These are phyloP conservation scores for Acanthosepion pharaonis DNA, from an alignment of 2,888 invertebrate genomes.

Conservation along the genomic window DNA sequence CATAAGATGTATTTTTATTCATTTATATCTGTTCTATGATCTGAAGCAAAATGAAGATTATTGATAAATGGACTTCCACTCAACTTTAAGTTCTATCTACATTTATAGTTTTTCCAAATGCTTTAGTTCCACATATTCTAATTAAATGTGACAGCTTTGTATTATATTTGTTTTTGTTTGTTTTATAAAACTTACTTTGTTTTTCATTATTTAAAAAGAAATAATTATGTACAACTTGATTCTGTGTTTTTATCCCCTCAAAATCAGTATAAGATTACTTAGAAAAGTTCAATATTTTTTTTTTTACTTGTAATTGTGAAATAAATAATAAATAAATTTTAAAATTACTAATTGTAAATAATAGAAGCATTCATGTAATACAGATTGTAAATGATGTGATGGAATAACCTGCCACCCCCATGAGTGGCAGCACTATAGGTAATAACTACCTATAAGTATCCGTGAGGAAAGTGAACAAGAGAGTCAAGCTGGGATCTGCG, in stretches of 20 bases:
- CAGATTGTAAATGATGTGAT: neutral
- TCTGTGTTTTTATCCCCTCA: neutral
- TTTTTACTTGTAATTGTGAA: no score
- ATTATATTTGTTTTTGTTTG: neutral
- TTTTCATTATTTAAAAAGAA: neutral
- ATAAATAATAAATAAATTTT: neutral
- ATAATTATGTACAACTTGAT: neutral
- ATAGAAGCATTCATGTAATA: neutral
- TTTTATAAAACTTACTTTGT: neutral
- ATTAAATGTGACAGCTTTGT: neutral
- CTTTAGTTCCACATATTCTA: neutral
- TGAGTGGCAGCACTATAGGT: no score
- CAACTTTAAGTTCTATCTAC: neutral
- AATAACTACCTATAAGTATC: no score
- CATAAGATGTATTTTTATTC: neutral
- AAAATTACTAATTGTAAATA: neutral
- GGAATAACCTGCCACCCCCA: no score
- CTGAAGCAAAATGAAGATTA: neutral
- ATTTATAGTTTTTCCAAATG: neutral
- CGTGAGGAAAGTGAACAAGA: no score
- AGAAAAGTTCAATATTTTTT: no score
- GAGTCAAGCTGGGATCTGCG: no score
- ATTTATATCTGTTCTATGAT: neutral
- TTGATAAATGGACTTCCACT: neutral
- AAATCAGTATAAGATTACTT: no score